Evolutionary conservation across 1,140 invertebrate genomes (phyloP).

Genomic region (Aphelenchoides avenae): DNA sequence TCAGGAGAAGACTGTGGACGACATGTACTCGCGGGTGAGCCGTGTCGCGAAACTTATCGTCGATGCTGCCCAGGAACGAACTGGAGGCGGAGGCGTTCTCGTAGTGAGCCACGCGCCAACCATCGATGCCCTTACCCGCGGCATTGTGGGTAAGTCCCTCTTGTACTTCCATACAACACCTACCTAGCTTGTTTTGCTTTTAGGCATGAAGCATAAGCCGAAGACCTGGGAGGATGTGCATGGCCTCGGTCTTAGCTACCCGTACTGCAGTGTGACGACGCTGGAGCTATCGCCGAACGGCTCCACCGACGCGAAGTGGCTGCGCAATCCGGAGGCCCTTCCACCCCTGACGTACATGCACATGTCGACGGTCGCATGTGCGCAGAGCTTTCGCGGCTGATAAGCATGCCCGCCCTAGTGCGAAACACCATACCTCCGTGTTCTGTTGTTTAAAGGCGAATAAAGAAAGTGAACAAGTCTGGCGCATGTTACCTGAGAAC

Average conservation of each 20-base stretch:
- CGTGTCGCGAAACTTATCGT: conserved; percentile 25
- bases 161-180: not conserved
- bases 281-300: conserved; percentile 4
- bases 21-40: conserved; percentile 18
- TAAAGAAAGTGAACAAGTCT: too few species aligned
- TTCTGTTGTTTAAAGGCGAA: too few species aligned
- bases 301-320: conserved; percentile 19
- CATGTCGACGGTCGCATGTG: conserved; percentile 4
- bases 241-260: conserved; percentile 28
- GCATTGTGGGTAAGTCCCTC: conserved; percentile 16
- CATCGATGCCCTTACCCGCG: conserved; percentile 26
- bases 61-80: conserved; percentile 12
- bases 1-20: conserved; percentile 25
- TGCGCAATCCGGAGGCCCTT: conserved; percentile 21
- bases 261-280: conserved; percentile 21
- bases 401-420: too few species aligned
- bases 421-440: too few species aligned
- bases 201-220: conserved; percentile 23
- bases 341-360: conserved; percentile 33
- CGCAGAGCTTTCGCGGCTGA: not conserved
- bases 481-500: too few species aligned
- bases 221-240: conserved; percentile 17
- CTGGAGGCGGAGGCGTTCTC: conserved; percentile 14
- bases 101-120: conserved; percentile 31
- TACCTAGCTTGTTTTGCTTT: conserved; percentile 5